A percentile compares a stretch with the other conserved stretches of the same genome.
phyloP scores from a whole-genome alignment of 2,797 vertebrate species.

The Chaetophractus vellerosus region DNA sequence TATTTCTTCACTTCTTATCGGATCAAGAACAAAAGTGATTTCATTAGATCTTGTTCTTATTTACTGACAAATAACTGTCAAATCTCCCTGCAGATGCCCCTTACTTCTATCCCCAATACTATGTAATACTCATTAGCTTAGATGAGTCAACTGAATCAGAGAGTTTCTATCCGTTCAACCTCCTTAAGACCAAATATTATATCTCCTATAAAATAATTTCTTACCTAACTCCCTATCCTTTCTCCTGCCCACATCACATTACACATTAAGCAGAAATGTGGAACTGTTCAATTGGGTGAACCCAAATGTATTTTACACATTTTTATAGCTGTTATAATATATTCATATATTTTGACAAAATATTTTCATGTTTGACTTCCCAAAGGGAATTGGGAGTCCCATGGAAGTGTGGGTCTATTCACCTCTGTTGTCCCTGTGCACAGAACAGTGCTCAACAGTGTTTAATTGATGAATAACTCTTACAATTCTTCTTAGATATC shows the following conservation, averaged over 20 bases:
- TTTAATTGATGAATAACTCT: neutral
- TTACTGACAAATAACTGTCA: neutral
- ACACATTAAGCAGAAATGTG: neutral
- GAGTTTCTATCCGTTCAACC: neutral
- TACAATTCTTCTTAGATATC: neutral
- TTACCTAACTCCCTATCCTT: neutral
- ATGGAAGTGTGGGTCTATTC: neutral
- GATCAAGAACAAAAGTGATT: neutral
- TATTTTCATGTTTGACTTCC: neutral
- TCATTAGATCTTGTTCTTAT: neutral
- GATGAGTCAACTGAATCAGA: neutral
- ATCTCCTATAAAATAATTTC: neutral
- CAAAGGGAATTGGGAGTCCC: neutral
- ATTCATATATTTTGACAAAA: neutral
- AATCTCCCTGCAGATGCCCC: neutral
- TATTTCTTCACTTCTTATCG: neutral
- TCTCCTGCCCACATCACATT: neutral
- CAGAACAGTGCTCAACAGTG: neutral
- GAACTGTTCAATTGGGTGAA: neutral
- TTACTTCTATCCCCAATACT: neutral
- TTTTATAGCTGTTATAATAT: neutral
- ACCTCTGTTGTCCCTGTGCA: too few species aligned
- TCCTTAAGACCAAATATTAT: neutral
- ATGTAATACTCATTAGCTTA: neutral
- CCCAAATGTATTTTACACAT: neutral